These are phyloP conservation scores for Lindbergichthys nudifrons DNA, from an alignment of 2,797 vertebrate species.

Conservation along the genomic window DNA sequence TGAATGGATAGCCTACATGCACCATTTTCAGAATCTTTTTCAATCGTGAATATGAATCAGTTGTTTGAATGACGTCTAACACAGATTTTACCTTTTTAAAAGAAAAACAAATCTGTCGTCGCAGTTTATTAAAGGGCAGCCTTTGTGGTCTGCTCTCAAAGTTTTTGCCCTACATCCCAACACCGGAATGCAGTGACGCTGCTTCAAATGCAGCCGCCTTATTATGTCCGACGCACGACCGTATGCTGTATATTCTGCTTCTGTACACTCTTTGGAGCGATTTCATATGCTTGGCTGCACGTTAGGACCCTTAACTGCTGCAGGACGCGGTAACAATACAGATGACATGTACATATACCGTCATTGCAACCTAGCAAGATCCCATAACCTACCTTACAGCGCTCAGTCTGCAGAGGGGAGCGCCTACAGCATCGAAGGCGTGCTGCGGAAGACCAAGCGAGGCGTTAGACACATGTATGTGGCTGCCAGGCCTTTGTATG, in stretches of 20 bases:
- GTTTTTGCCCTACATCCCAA: conserved; percentile 64
- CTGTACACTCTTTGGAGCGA: conserved; percentile 42
- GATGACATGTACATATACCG: conserved; percentile 68
- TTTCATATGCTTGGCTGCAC: conserved; percentile 42
- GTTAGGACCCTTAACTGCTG: conserved; percentile 32
- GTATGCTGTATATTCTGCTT: conserved; percentile 8
- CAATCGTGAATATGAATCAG: background rate
- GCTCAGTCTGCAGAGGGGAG: conserved; percentile 73
- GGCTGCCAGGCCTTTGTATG: conserved; percentile 51
- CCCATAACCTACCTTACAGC: conserved; percentile 69
- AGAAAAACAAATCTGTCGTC: conserved; percentile 39
- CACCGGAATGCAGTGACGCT: conserved; percentile 49
- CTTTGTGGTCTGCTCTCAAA: conserved; percentile 50
- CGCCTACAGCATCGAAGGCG: conserved; percentile 62
- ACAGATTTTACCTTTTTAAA: conserved; percentile 12
- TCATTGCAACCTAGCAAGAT: conserved; percentile 53
- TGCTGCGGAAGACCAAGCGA: conserved; percentile 57
- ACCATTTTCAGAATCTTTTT: background rate
- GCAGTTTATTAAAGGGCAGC: conserved; percentile 42
- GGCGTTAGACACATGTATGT: conserved; percentile 58
- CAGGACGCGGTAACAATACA: conserved; percentile 43
- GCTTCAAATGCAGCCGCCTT: conserved; percentile 45
- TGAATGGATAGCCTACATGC: background rate
- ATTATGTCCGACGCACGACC: conserved; percentile 9
- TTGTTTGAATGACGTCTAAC: conserved; percentile 14